Conservation (phyloP, 2,888 invertebrate genomes). For the Galerucella nymphaeae region DNA sequence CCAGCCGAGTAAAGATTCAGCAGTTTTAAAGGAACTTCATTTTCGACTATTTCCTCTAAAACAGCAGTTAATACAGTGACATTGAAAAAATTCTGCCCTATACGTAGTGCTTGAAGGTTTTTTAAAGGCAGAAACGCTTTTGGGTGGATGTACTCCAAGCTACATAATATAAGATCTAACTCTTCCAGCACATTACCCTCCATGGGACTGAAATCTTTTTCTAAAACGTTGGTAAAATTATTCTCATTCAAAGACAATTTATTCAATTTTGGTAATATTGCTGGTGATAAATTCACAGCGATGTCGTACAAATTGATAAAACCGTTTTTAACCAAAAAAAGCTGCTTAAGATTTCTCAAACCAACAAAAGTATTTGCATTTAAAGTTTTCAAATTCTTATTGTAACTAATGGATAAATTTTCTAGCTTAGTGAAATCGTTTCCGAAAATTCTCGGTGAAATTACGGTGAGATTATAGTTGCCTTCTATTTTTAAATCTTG, state of each 20-base stretch:
- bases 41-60: constrained; percentile 60
- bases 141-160: constrained; percentile 68
- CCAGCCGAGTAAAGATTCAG: constrained; percentile 69
- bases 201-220: constrained; percentile 66
- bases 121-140: constrained; percentile 66
- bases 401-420: constrained; percentile 70
- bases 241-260: constrained; percentile 70
- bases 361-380: constrained; percentile 67
- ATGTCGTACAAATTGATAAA: constrained; percentile 66
- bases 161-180: constrained; percentile 68
- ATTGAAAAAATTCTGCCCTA: constrained; percentile 70
- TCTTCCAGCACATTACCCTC: constrained; percentile 63
- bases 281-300: constrained; percentile 63
- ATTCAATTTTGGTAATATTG: constrained; percentile 65
- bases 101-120: constrained; percentile 64
- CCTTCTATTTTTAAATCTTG: constrained; percentile 68
- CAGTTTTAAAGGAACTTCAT: constrained; percentile 64
- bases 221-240: constrained; percentile 64
- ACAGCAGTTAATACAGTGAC: constrained; percentile 64
- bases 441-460: constrained; percentile 67
- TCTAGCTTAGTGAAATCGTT: constrained; percentile 65
- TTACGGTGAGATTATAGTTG: constrained; percentile 66
- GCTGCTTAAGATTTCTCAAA: constrained; percentile 65
- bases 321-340: constrained; percentile 70
- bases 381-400: constrained; percentile 65